phyloP scores from a whole-genome alignment of 1,140 invertebrate genomes.

The Archivesica marissinica region DNA sequence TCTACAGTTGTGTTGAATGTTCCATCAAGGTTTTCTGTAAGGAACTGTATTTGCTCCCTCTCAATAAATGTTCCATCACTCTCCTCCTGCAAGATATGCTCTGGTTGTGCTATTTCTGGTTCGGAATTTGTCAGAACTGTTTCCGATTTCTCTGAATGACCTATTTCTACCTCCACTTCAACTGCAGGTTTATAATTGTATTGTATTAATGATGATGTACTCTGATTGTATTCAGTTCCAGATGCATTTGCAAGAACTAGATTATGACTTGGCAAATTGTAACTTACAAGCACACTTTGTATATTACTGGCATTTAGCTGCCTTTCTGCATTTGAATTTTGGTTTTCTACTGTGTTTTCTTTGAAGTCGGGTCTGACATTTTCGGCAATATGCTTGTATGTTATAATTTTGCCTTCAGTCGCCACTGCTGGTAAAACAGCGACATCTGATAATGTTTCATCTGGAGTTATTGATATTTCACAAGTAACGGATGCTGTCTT shows the following conservation, averaged over 20 bases:
- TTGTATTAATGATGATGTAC: background rate
- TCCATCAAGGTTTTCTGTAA: slow-evolving; percentile 52
- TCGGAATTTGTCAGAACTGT: background rate
- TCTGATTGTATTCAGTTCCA: background rate
- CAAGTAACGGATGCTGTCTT: background rate
- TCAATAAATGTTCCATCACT: background rate
- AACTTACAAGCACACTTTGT: slow-evolving; percentile 21
- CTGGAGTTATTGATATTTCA: background rate
- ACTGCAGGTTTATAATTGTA: background rate
- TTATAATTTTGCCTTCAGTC: background rate
- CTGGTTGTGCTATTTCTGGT: background rate
- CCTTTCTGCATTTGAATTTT: background rate
- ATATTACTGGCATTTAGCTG: background rate
- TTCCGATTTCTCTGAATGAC: background rate
- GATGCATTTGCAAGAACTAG: slow-evolving; percentile 1
- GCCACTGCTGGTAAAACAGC: background rate
- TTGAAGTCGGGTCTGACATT: background rate
- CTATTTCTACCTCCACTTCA: background rate
- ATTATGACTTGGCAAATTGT: slow-evolving; percentile 10
- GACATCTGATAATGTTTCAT: background rate
- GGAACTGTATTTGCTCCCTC: slow-evolving; percentile 31
- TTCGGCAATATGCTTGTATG: background rate
- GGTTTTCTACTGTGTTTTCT: background rate
- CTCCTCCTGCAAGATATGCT: background rate
- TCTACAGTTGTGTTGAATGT: slow-evolving; percentile 34